Percentiles rank a stretch among this genome's conserved stretches.
Conservation (phyloP, 2,797 vertebrate species). For the Brachyalestes nurse region DNA sequence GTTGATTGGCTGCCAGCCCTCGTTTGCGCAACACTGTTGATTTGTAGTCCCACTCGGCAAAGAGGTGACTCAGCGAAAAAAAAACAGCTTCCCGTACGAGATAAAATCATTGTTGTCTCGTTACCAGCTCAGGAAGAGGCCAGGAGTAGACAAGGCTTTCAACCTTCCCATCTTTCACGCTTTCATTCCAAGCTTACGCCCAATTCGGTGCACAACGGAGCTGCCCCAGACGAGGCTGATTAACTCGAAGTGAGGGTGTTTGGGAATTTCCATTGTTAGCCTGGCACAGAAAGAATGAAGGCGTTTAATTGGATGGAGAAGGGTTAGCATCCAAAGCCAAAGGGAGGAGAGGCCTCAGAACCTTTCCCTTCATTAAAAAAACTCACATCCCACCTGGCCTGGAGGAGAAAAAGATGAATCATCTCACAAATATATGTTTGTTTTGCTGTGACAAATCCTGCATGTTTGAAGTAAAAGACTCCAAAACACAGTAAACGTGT, state of each 20-base stretch:
- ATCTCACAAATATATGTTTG: too few relatives aligned
- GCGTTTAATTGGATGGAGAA: neutral
- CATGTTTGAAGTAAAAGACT: too few relatives aligned
- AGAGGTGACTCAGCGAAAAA: slow-evolving; percentile 45
- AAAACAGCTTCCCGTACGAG: slow-evolving; percentile 38
- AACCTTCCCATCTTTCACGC: neutral
- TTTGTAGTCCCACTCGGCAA: slow-evolving; percentile 45
- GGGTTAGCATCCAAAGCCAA: neutral
- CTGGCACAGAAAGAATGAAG: neutral
- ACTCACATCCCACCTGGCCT: too few relatives aligned
- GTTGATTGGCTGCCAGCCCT: slow-evolving; percentile 29
- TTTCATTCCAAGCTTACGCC: neutral
- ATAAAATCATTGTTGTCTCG: slow-evolving; percentile 41
- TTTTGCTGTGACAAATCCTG: too few relatives aligned
- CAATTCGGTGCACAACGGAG: neutral
- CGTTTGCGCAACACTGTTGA: slow-evolving; percentile 45
- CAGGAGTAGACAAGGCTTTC: neutral
- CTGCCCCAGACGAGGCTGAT: neutral
- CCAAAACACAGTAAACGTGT: too few relatives aligned
- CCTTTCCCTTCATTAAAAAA: too few relatives aligned
- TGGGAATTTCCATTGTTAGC: neutral
- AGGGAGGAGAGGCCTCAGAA: too few relatives aligned
- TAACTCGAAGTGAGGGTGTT: neutral
- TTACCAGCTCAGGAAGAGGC: slow-evolving; percentile 14
- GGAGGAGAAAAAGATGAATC: too few relatives aligned